Percentiles rank a stretch among this genome's conserved stretches.
These are phyloP conservation scores for Onychomys leucogaster DNA, from an alignment of 2,797 vertebrate species.

Conservation along the genomic window DNA sequence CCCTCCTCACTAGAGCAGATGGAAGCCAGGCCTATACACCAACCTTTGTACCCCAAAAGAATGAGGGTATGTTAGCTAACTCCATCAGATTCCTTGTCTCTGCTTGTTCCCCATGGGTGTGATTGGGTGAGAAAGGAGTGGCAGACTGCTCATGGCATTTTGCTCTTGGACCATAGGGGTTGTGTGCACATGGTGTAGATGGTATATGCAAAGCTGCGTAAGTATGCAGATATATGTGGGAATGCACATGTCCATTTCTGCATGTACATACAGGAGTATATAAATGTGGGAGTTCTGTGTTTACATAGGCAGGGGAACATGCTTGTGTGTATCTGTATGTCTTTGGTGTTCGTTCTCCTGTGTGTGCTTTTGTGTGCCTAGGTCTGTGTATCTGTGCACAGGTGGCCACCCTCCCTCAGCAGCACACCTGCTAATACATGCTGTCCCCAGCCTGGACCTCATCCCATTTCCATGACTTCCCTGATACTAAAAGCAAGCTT, in stretches of 20 bases:
- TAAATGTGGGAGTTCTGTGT: background rate
- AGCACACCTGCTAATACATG: background rate
- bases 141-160: background rate
- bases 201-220: background rate
- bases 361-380: background rate
- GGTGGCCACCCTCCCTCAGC: background rate
- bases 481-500: background rate
- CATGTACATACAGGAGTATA: background rate
- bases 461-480: background rate
- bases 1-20: background rate
- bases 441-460: background rate
- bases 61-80: background rate
- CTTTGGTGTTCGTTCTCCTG: background rate
- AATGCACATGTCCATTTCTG: background rate
- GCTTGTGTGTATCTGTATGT: background rate
- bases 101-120: slow-evolving; percentile 62
- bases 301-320: background rate
- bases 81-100: background rate
- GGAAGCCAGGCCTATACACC: background rate
- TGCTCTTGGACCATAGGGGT: background rate
- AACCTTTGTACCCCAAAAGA: background rate
- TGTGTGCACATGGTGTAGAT: background rate
- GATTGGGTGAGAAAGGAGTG: background rate
- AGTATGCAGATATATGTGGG: background rate
- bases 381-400: background rate